phyloP scores from a whole-genome alignment of 1,140 invertebrate genomes.

The Drosophila albomicans region DNA sequence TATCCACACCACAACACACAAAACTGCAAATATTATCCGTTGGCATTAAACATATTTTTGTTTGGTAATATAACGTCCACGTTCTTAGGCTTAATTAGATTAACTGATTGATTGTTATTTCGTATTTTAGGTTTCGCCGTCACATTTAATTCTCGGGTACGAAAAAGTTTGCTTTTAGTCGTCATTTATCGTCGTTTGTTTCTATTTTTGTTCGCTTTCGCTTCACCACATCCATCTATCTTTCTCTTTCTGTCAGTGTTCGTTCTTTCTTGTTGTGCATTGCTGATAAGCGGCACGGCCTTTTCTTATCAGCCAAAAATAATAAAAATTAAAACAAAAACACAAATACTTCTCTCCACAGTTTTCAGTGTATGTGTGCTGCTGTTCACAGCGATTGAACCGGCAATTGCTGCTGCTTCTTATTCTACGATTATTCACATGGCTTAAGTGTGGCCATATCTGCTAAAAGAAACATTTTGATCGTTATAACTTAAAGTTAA shows the following conservation, averaged over 20 bases:
- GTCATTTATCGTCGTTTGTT: constrained; percentile 72
- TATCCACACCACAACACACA: constrained; percentile 6
- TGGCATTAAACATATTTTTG: constrained; percentile 35
- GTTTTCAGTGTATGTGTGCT: constrained; percentile 13
- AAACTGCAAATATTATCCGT: constrained; percentile 17
- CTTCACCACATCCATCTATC: constrained; percentile 27
- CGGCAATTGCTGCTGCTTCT: constrained; percentile 56
- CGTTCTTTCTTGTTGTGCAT: constrained; percentile 72
- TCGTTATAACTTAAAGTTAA: constrained; percentile 18
- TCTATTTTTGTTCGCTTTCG: constrained; percentile 76
- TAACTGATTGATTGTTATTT: constrained; percentile 68
- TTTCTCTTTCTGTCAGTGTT: constrained; percentile 41
- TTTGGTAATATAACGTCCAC: constrained; percentile 41
- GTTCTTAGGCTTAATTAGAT: constrained; percentile 51
- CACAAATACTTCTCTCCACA: constrained; percentile 26
- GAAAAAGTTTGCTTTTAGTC: constrained; percentile 45
- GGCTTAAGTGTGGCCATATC: background rate
- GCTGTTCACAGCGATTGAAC: constrained; percentile 51
- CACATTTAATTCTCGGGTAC: constrained; percentile 27
- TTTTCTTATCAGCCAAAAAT: constrained; percentile 72
- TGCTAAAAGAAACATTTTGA: constrained; percentile 13
- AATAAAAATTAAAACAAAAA: constrained; percentile 45
- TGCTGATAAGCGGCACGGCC: constrained; percentile 70
- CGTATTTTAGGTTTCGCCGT: constrained; percentile 33
- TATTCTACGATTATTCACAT: constrained; percentile 23